These are phyloP conservation scores for Scaptomyza pallida DNA, from an alignment of 1,140 invertebrate species.

Conservation along the genomic window DNA sequence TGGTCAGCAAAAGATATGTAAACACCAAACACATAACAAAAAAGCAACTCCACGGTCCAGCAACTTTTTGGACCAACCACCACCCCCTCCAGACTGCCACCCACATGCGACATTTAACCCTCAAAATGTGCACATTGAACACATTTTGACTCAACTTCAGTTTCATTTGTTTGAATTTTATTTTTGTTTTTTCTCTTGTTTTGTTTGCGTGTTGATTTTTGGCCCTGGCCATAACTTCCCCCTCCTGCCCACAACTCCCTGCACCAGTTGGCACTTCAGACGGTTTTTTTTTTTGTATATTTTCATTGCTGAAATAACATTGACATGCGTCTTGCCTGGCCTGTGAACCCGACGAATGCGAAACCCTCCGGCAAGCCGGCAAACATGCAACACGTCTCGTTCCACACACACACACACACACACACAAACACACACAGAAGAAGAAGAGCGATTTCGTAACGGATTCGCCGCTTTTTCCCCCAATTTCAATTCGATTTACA, in stretches of 20 bases:
- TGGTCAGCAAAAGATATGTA: constrained; percentile 79
- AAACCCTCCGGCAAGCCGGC: constrained; percentile 8
- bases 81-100: constrained; percentile 14
- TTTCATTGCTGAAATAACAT: constrained; percentile 77
- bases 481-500: constrained; percentile 72
- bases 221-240: constrained; percentile 62
- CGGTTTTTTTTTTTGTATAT: constrained; percentile 60
- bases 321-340: constrained; percentile 70
- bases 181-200: constrained; percentile 37
- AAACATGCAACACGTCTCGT: constrained; percentile 65
- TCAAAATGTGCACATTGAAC: constrained; percentile 68
- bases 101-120: constrained; percentile 79
- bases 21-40: constrained; percentile 46
- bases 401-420: background rate
- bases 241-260: background rate
- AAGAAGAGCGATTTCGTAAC: background rate
- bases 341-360: background rate
- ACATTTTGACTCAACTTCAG: constrained; percentile 47
- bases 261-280: constrained; percentile 18
- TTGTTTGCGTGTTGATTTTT: constrained; percentile 77
- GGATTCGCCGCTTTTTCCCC: constrained; percentile 18
- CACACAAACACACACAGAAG: background rate
- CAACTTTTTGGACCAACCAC: constrained; percentile 59
- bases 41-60: constrained; percentile 63
- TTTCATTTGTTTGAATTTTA: constrained; percentile 18